These are phyloP conservation scores for Melikaiella ostensackeni DNA, from an alignment of 2,888 invertebrate species.

Conservation along the genomic window DNA sequence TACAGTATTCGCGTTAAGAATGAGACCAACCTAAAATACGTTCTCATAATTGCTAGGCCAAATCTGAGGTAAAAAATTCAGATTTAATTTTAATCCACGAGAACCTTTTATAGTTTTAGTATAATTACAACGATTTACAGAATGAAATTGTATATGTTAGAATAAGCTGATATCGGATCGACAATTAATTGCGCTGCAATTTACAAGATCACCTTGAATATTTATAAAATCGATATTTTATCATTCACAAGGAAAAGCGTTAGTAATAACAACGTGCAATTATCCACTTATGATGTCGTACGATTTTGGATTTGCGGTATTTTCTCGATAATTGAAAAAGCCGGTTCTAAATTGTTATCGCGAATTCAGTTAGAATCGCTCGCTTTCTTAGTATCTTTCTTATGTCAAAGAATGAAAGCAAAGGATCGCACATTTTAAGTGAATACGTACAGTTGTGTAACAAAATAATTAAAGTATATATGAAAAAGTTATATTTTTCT, in stretches of 20 bases:
- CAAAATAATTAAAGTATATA: slow-evolving; percentile 47
- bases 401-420: neutral
- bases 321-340: slow-evolving; percentile 13
- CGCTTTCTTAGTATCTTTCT: neutral
- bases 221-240: slow-evolving; percentile 31
- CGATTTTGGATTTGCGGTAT: slow-evolving; percentile 6
- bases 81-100: slow-evolving; percentile 49
- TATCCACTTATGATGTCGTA: slow-evolving; percentile 23
- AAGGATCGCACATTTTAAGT: slow-evolving; percentile 22
- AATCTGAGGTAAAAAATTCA: slow-evolving; percentile 46
- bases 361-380: slow-evolving; percentile 11
- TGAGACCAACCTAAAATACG: slow-evolving; percentile 44
- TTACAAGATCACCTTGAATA: slow-evolving; percentile 25
- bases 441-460: slow-evolving; percentile 3
- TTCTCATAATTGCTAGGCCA: slow-evolving; percentile 42
- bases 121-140: slow-evolving; percentile 56
- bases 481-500: slow-evolving; percentile 51
- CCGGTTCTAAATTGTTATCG: slow-evolving; percentile 8
- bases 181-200: slow-evolving; percentile 24
- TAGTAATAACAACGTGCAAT: slow-evolving; percentile 4
- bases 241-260: slow-evolving; percentile 21
- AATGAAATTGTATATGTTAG: slow-evolving; percentile 23
- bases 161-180: slow-evolving; percentile 20
- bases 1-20: slow-evolving; percentile 35
- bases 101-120: slow-evolving; percentile 59